Evolutionary conservation across 2,888 invertebrate species (phyloP), one percentile per base, ranked within the genome.

Genomic region (Rhaphigaster nebulosa): DNA sequence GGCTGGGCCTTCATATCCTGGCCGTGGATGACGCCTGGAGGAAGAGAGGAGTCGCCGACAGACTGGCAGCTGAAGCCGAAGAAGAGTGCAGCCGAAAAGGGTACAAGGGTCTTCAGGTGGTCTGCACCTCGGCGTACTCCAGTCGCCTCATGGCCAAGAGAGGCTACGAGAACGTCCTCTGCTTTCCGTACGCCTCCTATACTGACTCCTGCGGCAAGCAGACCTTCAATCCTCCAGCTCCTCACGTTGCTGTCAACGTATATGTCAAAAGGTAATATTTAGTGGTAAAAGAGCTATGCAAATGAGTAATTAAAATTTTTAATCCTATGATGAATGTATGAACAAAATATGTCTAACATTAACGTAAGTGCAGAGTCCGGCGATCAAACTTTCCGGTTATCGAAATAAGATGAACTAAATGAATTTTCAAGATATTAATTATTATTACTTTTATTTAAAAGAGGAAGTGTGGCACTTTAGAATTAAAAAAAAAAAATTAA

Each of bases 101-200:
- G 6, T 90, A 87, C 89, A 54, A 45, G n/a, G 91, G 91, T 20
- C 50, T 91, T 29, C 80, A 87, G 54, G 90, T 90, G 38, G 65
- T 90, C 34, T 91, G 91, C 52, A 91, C 91, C 12, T 91, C 91
- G 70, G 90, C 84, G 76, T 91, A 90, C 87, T 89, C 91, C 18
- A 90, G 76, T 1, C 90, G 89, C 34, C 70, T 90, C n/a, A 87
- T 91, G 41, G 52, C 38, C 26, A 65, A 90, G 34, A 56, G 90
- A 60, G 91, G 90, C n/a, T 91, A 87, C 87, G 20, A 70, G 1
- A 23, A 50, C 15, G 87, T 91, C 15, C 60, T 87, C 90, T 38
- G 56, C 13, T 26, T 89, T 34, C 76, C 90, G 38, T 91, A 91
- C 60, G 41, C 90, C 12, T 90, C 90, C 34, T 91, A 91, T n/a